Conservation (phyloP, 2,113 vertebrate species). For the Actenoides hombroni region DNA sequence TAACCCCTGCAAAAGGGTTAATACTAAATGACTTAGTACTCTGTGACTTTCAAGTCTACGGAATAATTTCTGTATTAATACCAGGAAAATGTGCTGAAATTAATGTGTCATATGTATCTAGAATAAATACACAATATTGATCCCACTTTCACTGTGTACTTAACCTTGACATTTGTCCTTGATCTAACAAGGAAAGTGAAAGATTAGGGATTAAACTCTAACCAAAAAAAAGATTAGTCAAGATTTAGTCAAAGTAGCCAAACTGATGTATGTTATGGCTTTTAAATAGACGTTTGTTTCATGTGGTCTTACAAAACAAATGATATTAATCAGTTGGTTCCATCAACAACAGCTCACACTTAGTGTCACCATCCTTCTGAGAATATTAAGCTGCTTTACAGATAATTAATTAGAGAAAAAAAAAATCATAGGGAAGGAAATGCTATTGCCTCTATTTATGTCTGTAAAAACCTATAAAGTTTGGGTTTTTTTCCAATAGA, state of each 20-base stretch:
- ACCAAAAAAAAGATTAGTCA: background rate
- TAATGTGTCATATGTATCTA: background rate
- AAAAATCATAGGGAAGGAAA: background rate
- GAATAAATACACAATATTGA: conserved; percentile 51
- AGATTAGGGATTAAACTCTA: conserved; percentile 60
- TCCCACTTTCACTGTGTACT: conserved; percentile 42
- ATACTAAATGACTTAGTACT: background rate
- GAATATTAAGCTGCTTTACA: background rate
- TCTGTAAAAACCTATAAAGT: background rate
- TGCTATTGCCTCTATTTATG: background rate
- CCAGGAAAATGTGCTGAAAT: conserved; percentile 45
- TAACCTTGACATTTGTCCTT: conserved; percentile 68
- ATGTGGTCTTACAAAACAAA: background rate
- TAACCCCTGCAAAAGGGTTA: background rate
- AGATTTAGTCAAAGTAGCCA: background rate
- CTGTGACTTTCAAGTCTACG: background rate
- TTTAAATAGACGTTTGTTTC: background rate
- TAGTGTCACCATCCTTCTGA: background rate
- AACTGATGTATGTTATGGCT: background rate
- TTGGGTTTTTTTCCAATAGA: background rate
- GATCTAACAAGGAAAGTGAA: conserved; percentile 54
- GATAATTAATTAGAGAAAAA: background rate
- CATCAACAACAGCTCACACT: background rate
- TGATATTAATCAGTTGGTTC: background rate
- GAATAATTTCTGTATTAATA: conserved; percentile 8